phyloP scores from a whole-genome alignment of 1,140 invertebrate species.

The Lethocerus indicus region DNA sequence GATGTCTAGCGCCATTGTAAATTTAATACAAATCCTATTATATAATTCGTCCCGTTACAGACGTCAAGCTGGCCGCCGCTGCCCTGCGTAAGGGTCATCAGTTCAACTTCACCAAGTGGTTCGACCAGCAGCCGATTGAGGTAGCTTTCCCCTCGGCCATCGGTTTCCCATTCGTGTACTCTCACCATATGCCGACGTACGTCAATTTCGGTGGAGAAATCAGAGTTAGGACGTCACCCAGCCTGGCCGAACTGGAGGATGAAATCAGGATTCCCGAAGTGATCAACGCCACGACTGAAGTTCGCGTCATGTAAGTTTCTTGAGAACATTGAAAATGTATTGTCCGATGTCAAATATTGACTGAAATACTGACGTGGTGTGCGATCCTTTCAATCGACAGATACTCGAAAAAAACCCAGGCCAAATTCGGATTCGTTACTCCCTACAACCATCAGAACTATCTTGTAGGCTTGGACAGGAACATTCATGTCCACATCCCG shows the following conservation, averaged over 20 bases:
- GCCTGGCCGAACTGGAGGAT: constrained; percentile 17
- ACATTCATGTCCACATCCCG: constrained; percentile 35
- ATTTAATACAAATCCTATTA: too few relatives aligned
- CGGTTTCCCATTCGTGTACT: constrained; percentile 45
- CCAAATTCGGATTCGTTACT: constrained; percentile 40
- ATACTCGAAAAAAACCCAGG: constrained; percentile 30
- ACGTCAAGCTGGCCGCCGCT: constrained; percentile 21
- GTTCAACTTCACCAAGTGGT: constrained; percentile 34
- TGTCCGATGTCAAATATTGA: not conserved
- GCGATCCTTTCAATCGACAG: constrained; percentile 5
- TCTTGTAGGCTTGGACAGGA: constrained; percentile 35
- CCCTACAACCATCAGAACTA: constrained; percentile 39
- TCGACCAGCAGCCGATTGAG: constrained; percentile 29
- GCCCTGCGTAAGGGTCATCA: constrained; percentile 26
- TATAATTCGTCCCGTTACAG: constrained; percentile 19
- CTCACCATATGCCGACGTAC: constrained; percentile 33
- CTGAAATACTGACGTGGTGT: not conserved
- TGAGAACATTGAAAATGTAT: not conserved
- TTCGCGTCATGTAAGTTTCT: constrained; percentile 24
- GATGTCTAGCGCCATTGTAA: not conserved
- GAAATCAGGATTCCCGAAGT: constrained; percentile 21
- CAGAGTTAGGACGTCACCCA: constrained; percentile 24
- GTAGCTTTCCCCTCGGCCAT: constrained; percentile 43
- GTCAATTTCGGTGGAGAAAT: constrained; percentile 27
- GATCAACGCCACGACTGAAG: constrained; percentile 25